Percentiles rank a stretch among this genome's conserved stretches.
Conservation (phyloP, 2,888 invertebrate genomes). For the Mycalesis mineus region DNA sequence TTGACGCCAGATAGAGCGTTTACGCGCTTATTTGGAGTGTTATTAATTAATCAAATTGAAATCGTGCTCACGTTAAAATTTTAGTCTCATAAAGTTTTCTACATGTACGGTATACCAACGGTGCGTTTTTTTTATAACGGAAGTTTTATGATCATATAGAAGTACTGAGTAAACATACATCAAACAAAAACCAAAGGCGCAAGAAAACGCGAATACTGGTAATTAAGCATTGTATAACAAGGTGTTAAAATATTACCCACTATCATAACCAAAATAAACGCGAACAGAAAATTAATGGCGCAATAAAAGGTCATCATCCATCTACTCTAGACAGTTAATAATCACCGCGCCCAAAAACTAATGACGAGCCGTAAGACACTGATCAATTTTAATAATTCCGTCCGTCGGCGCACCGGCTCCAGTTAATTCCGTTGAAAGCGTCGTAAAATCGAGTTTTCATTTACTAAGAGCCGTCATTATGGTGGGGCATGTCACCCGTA, state of each 20-base stretch:
- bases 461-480: conserved; percentile 62
- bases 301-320: not conserved
- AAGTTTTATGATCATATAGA: no score
- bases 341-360: conserved; percentile 29
- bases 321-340: not conserved
- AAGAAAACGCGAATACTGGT: no score
- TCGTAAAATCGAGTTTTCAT: conserved; percentile 68
- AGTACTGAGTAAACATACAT: no score
- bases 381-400: conserved; percentile 44
- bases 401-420: conserved; percentile 36
- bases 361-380: conserved; percentile 29
- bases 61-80: no score
- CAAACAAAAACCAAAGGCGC: no score
- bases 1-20: no score
- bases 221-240: not conserved
- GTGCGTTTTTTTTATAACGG: no score
- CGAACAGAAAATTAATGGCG: not conserved
- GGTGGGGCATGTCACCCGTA: conserved; percentile 43
- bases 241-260: not conserved
- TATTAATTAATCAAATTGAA: no score
- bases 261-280: not conserved
- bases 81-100: no score
- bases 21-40: no score
- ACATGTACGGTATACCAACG: no score
- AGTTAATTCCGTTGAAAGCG: conserved; percentile 55